Conservation (phyloP, 2,113 vertebrate genomes). For the Nansenia antarctica region DNA sequence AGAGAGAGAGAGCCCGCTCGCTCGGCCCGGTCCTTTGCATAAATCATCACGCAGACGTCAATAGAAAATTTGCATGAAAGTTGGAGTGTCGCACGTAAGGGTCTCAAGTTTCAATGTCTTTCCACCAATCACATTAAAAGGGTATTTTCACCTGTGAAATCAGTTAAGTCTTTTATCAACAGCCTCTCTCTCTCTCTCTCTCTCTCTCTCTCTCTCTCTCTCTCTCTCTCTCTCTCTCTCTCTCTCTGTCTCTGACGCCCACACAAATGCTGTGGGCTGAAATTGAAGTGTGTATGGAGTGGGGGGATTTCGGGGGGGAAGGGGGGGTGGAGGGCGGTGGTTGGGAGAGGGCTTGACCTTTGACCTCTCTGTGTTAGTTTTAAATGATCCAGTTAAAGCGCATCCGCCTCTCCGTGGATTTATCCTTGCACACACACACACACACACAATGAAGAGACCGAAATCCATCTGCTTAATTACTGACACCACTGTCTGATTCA, state of each 20-base stretch:
- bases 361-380: constrained; percentile 59
- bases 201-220: too few species aligned
- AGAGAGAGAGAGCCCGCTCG: too few species aligned
- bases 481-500: constrained; percentile 45
- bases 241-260: too few species aligned
- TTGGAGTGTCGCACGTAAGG: background rate
- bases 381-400: constrained; percentile 65
- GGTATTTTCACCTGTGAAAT: background rate
- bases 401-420: constrained; percentile 15
- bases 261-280: background rate
- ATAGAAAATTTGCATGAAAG: background rate
- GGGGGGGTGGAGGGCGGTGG: background rate
- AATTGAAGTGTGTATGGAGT: background rate
- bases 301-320: background rate
- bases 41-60: background rate
- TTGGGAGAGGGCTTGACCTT: constrained; percentile 48
- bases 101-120: background rate
- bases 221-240: too few species aligned
- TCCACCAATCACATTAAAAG: background rate
- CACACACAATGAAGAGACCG: constrained; percentile 43
- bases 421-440: background rate
- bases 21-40: too few species aligned
- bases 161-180: constrained; percentile 8
- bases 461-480: constrained; percentile 65
- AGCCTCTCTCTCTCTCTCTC: too few species aligned